Percentiles rank a stretch among this genome's conserved stretches.
Conservation (phyloP, 2,797 vertebrate species). For the Prionace glauca region DNA sequence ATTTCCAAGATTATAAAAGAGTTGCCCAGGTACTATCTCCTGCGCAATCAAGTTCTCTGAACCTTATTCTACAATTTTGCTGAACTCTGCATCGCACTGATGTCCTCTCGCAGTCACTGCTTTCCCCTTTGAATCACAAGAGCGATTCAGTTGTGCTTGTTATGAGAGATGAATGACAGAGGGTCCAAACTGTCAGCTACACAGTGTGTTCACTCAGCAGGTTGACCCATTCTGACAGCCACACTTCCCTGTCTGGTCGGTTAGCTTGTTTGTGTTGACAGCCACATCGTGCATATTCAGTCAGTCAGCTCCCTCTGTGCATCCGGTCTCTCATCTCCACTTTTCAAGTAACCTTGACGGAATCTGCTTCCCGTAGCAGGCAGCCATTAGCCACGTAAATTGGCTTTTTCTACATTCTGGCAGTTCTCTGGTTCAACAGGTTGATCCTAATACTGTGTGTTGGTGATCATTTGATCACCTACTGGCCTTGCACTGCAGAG, state of each 20-base stretch:
- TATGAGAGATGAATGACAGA: neutral
- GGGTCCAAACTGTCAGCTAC: neutral
- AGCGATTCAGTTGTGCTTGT: neutral
- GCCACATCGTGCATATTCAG: neutral
- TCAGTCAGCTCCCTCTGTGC: slow-evolving; percentile 1
- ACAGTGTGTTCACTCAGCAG: neutral
- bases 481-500: too few species aligned
- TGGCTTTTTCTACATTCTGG: neutral
- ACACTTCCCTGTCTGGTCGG: slow-evolving; percentile 1
- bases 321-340: neutral
- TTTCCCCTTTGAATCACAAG: neutral
- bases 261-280: slow-evolving; percentile 4
- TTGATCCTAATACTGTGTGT: neutral
- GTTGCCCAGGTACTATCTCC: neutral
- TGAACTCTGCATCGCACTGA: neutral
- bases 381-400: neutral
- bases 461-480: neutral
- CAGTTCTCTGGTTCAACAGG: neutral
- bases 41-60: neutral
- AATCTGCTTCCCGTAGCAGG: neutral
- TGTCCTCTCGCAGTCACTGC: neutral
- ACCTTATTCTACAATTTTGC: neutral
- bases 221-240: slow-evolving; percentile 5
- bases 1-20: neutral
- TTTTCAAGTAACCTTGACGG: neutral